These are phyloP conservation scores for Sminthopsis crassicaudata DNA, from an alignment of 2,113 vertebrate genomes.

Conservation along the genomic window DNA sequence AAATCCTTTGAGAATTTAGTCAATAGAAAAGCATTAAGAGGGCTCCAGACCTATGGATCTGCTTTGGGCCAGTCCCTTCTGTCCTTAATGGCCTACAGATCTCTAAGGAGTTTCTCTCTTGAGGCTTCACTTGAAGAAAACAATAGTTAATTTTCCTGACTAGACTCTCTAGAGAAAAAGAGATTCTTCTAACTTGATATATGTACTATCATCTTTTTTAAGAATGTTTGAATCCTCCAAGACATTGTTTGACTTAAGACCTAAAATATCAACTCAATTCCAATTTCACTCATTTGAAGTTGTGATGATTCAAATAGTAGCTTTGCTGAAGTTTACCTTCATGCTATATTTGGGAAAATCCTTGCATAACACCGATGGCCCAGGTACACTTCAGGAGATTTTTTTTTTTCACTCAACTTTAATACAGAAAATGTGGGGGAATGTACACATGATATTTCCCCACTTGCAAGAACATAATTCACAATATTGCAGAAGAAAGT, in stretches of 20 bases:
- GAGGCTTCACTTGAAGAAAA: background rate
- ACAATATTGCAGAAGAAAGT: background rate
- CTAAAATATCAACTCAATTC: background rate
- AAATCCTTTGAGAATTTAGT: slow-evolving; percentile 9
- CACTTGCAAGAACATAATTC: background rate
- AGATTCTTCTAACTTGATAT: background rate
- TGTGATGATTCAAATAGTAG: background rate
- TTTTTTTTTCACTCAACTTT: background rate
- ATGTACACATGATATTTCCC: background rate
- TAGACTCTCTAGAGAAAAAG: background rate
- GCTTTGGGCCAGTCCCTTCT: background rate
- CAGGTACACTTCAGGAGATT: background rate
- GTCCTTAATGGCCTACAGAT: background rate
- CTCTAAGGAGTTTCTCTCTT: background rate
- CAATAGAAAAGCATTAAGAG: background rate
- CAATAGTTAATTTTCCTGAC: background rate
- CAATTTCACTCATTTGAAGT: background rate
- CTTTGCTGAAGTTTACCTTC: background rate
- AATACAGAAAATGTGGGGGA: background rate
- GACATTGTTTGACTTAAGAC: background rate
- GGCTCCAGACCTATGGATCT: background rate
- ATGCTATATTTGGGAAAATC: background rate
- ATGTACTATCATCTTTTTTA: background rate
- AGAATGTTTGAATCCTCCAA: background rate
- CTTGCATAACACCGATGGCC: background rate